Evolutionary conservation across 1,140 invertebrate species (phyloP).

Genomic region (Caerostris extrusa): DNA sequence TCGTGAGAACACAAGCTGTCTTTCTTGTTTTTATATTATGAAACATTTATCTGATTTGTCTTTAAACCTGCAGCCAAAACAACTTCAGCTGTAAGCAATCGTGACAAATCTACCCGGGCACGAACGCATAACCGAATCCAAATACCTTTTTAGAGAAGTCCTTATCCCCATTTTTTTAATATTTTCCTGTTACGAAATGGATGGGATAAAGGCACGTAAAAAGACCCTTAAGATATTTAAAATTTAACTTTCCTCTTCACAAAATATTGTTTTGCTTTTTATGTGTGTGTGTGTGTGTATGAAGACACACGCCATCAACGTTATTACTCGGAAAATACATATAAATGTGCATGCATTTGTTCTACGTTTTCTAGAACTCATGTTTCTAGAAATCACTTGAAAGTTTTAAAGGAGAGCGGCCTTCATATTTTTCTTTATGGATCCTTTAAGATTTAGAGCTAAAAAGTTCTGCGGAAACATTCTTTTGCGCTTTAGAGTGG

Average conservation of each 20-base stretch:
- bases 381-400: no score
- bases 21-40: neutral
- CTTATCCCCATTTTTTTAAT: neutral
- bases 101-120: neutral
- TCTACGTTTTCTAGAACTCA: no score
- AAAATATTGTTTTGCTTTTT: no score
- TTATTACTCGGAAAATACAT: no score
- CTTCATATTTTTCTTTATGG: no score
- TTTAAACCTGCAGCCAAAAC: neutral
- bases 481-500: no score
- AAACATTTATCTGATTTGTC: neutral
- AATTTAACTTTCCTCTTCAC: neutral
- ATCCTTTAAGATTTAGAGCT: no score
- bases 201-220: constrained; percentile 15
- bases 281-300: no score
- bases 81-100: neutral
- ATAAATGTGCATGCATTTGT: no score
- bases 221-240: neutral
- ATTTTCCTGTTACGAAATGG: neutral
- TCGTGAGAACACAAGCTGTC: neutral
- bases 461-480: no score
- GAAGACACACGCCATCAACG: no score
- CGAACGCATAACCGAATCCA: neutral
- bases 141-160: neutral
- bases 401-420: no score